Percentiles rank a stretch among this genome's conserved stretches.
Conservation (phyloP, 2,113 vertebrate species). For the Australoheros scitulus region DNA sequence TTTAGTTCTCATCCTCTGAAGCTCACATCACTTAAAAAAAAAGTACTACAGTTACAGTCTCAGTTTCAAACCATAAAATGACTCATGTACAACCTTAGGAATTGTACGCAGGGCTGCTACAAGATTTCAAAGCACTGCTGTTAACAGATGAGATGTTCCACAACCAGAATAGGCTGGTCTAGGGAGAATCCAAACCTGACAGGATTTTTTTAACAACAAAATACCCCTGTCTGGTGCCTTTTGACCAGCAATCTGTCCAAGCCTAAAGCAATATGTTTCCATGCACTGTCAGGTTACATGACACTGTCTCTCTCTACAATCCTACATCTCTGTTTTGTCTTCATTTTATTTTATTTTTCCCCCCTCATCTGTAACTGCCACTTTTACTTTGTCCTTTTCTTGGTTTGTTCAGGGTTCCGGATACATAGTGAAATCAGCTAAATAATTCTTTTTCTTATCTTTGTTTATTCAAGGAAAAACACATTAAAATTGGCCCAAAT, state of each 20-base stretch:
- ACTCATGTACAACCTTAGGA: slow-evolving; percentile 39
- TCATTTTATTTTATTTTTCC: background rate
- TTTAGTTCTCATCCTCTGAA: background rate
- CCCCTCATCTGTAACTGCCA: slow-evolving; percentile 3
- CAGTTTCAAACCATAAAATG: slow-evolving; percentile 29
- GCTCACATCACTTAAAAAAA: background rate
- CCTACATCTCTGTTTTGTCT: background rate
- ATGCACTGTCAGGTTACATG: slow-evolving; percentile 18
- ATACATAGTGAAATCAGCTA: background rate
- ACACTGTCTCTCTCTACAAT: slow-evolving; percentile 6
- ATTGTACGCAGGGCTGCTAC: slow-evolving; percentile 4
- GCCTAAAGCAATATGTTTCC: slow-evolving; percentile 24
- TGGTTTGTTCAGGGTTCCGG: background rate
- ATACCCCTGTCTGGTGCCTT: slow-evolving; percentile 31
- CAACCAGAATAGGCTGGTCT: slow-evolving; percentile 21
- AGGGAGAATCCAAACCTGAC: slow-evolving; percentile 30
- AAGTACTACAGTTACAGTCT: background rate
- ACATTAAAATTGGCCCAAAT: background rate
- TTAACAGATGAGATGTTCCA: slow-evolving; percentile 45
- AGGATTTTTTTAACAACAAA: slow-evolving; percentile 31
- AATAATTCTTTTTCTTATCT: background rate
- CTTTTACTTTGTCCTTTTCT: background rate
- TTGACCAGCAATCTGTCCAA: slow-evolving; percentile 38
- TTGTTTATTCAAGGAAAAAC: background rate
- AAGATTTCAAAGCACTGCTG: slow-evolving; percentile 30